These are phyloP conservation scores for Micronisus gabar DNA, from an alignment of 2,113 vertebrate species.

Conservation along the genomic window DNA sequence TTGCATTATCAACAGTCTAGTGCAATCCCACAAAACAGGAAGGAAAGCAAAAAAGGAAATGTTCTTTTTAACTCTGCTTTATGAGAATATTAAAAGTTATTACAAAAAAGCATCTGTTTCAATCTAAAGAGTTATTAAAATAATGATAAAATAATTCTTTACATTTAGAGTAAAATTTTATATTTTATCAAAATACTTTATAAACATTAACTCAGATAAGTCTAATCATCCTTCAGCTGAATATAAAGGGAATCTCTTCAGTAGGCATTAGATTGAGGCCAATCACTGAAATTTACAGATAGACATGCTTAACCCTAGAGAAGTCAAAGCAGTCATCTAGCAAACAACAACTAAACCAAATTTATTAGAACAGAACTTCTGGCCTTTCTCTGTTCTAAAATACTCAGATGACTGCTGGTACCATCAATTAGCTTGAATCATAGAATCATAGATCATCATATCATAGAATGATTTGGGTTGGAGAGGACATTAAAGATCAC, in stretches of 20 bases:
- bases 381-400: not conserved
- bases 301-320: not conserved
- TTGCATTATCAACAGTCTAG: not conserved
- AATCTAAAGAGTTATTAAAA: not conserved
- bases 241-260: not conserved
- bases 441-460: too few species aligned
- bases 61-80: not conserved
- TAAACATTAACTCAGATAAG: not conserved
- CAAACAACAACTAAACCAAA: not conserved
- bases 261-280: not conserved
- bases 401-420: not conserved
- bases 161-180: not conserved
- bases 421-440: not conserved
- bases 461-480: too few species aligned
- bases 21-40: not conserved
- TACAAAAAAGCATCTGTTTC: not conserved
- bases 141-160: not conserved
- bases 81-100: not conserved
- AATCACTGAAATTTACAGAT: not conserved
- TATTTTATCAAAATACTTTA: not conserved
- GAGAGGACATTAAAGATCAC: too few species aligned
- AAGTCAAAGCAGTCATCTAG: not conserved
- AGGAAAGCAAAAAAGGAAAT: conserved; percentile 15
- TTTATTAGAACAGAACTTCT: not conserved
- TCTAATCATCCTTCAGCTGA: not conserved